Percentiles rank a stretch among this genome's conserved stretches.
phyloP scores from a whole-genome alignment of 1,140 invertebrate genomes.

The Heterodera carotae region DNA sequence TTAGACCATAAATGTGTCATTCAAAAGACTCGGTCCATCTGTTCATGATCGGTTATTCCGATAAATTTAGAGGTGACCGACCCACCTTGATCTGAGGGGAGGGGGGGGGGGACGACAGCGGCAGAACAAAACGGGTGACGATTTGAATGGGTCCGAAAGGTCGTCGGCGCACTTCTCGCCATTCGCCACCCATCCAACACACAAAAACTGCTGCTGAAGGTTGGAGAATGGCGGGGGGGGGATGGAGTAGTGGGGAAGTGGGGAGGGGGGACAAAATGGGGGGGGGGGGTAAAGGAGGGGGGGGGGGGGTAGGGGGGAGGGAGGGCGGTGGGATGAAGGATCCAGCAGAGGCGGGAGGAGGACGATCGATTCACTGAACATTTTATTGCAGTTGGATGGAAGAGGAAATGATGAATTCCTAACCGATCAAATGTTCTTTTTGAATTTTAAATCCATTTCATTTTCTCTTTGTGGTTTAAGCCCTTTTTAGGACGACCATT shows the following conservation, averaged over 20 bases:
- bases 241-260: not conserved
- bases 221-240: not conserved
- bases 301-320: not conserved
- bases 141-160: not conserved
- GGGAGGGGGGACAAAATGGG: not conserved
- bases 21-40: too few relatives aligned
- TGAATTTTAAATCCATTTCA: not conserved
- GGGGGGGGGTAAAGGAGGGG: not conserved
- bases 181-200: not conserved
- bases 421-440: not conserved
- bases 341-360: not conserved
- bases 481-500: too few relatives aligned
- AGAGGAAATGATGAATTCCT: not conserved
- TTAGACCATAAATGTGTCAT: not conserved
- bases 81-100: not conserved
- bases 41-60: not conserved
- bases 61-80: not conserved
- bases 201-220: constrained; percentile 14
- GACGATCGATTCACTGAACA: not conserved
- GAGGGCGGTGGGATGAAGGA: not conserved
- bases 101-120: too few relatives aligned
- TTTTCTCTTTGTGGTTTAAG: not conserved
- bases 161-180: constrained; percentile 1
- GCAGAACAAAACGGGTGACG: not conserved
- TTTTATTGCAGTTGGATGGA: not conserved